These are phyloP conservation scores for Dolichopus griseipennis DNA, from an alignment of 2,888 invertebrate genomes.

Conservation along the genomic window DNA sequence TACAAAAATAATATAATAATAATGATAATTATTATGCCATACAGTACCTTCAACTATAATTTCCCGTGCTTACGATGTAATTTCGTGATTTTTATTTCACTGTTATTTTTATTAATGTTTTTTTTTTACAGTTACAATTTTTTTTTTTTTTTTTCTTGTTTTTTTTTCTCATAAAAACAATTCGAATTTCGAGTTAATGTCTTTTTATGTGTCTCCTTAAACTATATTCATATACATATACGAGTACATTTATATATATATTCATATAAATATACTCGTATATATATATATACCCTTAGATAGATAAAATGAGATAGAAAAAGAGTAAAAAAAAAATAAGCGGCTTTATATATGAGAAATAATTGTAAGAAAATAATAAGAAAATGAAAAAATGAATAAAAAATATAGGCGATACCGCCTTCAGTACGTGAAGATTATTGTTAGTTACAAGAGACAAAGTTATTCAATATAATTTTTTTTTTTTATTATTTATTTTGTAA, in stretches of 20 bases:
- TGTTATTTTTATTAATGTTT: neutral
- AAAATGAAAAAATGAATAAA: neutral
- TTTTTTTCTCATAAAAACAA: neutral
- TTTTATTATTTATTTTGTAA: neutral
- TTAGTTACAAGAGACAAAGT: neutral
- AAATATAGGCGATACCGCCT: neutral
- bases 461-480: neutral
- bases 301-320: neutral
- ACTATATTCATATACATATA: too few species aligned
- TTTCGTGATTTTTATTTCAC: slow-evolving; percentile 1
- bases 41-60: slow-evolving; percentile 1
- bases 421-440: neutral
- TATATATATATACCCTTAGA: too few species aligned
- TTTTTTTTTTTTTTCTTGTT: neutral
- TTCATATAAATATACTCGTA: too few species aligned
- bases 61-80: slow-evolving; percentile 1
- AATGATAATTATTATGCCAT: slow-evolving; percentile 4
- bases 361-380: neutral
- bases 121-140: neutral
- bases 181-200: neutral
- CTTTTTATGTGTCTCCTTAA: neutral
- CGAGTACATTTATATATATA: too few species aligned
- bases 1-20: neutral
- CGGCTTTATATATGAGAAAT: too few species aligned
- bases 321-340: neutral